A percentile compares a stretch with the other conserved stretches of the same genome.
Evolutionary conservation across 2,113 vertebrate species (phyloP).

Genomic region (Jacana jacana): DNA sequence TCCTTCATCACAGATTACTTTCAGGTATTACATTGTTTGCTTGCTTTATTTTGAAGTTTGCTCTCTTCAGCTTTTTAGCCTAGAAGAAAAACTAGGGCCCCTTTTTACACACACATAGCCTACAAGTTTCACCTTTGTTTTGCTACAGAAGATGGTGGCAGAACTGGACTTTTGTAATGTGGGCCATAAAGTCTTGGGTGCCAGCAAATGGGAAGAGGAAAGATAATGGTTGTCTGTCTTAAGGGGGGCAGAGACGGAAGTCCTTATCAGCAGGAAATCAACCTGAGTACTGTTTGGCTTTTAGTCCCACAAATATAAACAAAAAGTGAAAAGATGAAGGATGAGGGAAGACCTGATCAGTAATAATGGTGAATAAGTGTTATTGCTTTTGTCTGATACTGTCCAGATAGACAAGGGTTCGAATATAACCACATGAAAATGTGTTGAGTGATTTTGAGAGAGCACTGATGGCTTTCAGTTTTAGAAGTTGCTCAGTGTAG

Average conservation of each 20-base stretch:
- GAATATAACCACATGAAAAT: not conserved
- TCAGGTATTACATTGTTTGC: constrained; percentile 78
- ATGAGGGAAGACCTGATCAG: not conserved
- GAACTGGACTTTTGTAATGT: not conserved
- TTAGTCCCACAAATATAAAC: not conserved
- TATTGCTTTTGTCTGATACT: not conserved
- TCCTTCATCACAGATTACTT: constrained; percentile 96
- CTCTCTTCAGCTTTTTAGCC: not conserved
- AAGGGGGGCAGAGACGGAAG: not conserved
- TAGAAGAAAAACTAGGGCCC: not conserved
- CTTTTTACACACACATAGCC: not conserved
- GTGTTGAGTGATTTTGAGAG: not conserved
- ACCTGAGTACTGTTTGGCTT: not conserved
- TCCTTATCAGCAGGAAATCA: constrained; percentile 12
- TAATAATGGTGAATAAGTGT: not conserved
- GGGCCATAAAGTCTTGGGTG: not conserved
- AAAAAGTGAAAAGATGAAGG: not conserved
- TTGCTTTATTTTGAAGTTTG: not conserved
- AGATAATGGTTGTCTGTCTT: not conserved
- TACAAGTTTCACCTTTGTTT: not conserved
- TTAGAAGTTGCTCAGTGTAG: not conserved
- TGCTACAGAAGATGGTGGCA: not conserved
- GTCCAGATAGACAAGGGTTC: not conserved
- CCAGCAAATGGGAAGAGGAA: not conserved
- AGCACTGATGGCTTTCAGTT: not conserved